Base-by-base conservation (phyloP, 1,140 invertebrate genomes). In the Macrosteles quadrilineatus region DNA sequence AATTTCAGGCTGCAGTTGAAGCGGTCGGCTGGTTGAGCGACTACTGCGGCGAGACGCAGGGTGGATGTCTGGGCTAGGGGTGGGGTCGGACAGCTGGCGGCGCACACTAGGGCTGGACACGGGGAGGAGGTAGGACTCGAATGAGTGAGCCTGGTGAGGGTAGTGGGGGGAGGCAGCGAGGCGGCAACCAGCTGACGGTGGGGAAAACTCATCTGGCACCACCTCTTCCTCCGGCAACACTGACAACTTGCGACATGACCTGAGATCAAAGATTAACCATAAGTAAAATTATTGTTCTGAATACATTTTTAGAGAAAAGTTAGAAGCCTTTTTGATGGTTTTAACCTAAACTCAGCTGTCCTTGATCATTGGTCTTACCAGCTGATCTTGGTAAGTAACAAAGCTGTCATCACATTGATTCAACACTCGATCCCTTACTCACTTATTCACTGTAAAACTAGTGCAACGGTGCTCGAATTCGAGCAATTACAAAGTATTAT, bases 231-330 rank as follows among this genome's bases (percentile, higher is more conserved):
- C 73, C 0, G 73, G 73, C 6, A 74, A 27, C 9, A 74, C 73
- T 19, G 73, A 74, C 36, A 74, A 40, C 40, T 74, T 74, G 9
- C 73, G 43, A 69, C 73, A 74, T 12, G 73, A 74, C 57, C 73
- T 74, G 47, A 32, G 32, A 36, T 36, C 32, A 36, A 36, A n/a
- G n/a, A n/a, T n/a, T n/a, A n/a, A n/a, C n/a, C 32, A 36, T 6
- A 36, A 36, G 14, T 36, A 36, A 36, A 36, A 6, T 4, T 36
- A 36, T 14, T 14, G 14, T 36, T 6, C 14, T 6, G 32, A 36
- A 36, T 14, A 36, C 14, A 6, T 36, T 36, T 36, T 36, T 14
- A 36, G 32, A 36, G 32, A 36, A 36, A 36, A 36, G 14, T 36
- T 36, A 36, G 32, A 6, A n/a, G n/a, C n/a, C n/a, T n/a, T n/a